Evolutionary conservation across 2,888 invertebrate species (phyloP).

Genomic region (Poecilus cupreus): DNA sequence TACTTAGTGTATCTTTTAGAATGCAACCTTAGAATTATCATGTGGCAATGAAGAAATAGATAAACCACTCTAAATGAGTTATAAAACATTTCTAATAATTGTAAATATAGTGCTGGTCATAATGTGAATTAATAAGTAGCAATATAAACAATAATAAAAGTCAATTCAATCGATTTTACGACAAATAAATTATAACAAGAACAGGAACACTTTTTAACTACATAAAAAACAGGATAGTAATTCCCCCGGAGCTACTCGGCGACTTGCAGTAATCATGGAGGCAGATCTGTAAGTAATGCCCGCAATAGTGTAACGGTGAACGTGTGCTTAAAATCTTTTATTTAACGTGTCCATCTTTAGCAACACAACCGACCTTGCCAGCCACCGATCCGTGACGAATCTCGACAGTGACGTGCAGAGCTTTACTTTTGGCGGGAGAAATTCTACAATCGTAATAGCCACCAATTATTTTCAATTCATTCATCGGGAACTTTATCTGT

Average conservation of each 20-base stretch:
- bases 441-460: no score
- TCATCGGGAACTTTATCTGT: no score
- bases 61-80: background rate
- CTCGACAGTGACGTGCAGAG: background rate
- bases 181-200: constrained; percentile 17
- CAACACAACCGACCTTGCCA: constrained; percentile 28
- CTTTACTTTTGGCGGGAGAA: background rate
- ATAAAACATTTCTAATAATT: background rate
- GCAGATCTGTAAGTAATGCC: constrained; percentile 41
- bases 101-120: background rate
- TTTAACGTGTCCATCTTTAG: constrained; percentile 41
- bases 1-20: no score
- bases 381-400: background rate
- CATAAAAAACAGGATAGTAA: constrained; percentile 5
- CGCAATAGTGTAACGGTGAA: constrained; percentile 39
- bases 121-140: background rate
- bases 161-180: background rate
- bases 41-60: constrained; percentile 1
- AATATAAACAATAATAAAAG: background rate
- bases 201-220: background rate
- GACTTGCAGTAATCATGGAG: constrained; percentile 7
- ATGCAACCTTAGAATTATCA: background rate
- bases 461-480: no score
- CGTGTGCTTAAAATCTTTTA: constrained; percentile 39
- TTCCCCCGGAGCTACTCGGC: background rate